phyloP scores from a whole-genome alignment of 2,888 invertebrate species.

The Acanthosepion pharaonis region DNA sequence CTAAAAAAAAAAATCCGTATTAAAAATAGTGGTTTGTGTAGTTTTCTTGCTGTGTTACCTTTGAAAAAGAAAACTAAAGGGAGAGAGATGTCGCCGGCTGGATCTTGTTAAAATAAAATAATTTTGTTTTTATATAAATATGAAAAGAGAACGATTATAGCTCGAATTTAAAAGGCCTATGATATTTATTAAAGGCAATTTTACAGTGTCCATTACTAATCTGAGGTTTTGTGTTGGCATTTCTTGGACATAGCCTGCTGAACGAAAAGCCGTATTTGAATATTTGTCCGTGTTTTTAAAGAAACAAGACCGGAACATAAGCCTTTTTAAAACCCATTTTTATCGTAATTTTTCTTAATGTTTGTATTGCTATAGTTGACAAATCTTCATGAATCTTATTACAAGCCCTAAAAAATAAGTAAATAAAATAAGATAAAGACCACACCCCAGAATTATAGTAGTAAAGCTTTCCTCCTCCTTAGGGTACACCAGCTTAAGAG shows the following conservation, averaged over 20 bases:
- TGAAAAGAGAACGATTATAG: not conserved
- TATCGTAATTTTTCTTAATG: not conserved
- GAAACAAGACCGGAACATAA: not conserved
- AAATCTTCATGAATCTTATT: not conserved
- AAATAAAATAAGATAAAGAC: not conserved
- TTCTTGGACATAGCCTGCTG: not conserved
- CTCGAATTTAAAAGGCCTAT: not conserved
- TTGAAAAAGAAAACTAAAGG: not conserved
- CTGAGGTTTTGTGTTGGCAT: not conserved
- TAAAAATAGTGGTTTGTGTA: not conserved
- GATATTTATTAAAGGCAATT: not conserved
- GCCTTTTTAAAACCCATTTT: not conserved
- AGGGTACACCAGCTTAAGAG: not conserved
- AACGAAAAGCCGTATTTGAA: not conserved
- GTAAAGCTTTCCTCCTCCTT: constrained; percentile 33
- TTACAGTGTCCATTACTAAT: not conserved
- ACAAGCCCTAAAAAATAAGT: not conserved
- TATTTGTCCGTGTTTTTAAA: not conserved
- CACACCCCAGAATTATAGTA: constrained; percentile 33
- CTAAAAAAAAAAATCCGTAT: not conserved
- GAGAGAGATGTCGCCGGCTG: not conserved
- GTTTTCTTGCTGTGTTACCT: not conserved
- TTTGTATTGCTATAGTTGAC: not conserved
- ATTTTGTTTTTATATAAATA: not conserved
- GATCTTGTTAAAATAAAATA: not conserved